Evolutionary conservation across 2,797 vertebrate species (phyloP).

Genomic region (Sebastes hubbsi): DNA sequence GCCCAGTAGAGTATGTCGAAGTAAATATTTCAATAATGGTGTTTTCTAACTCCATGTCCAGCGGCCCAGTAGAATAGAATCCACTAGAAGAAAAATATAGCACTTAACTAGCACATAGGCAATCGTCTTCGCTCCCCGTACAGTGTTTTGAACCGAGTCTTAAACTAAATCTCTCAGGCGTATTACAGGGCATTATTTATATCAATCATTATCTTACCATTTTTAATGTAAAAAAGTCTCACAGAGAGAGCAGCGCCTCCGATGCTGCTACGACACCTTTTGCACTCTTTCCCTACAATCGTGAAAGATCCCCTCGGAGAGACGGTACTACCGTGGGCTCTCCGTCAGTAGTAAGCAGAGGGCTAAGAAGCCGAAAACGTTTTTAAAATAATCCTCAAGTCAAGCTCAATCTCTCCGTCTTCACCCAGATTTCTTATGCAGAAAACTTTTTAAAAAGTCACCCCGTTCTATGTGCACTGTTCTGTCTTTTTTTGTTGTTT

Average conservation of each 20-base stretch:
- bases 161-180: slow-evolving; percentile 77
- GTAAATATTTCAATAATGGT: slow-evolving; percentile 46
- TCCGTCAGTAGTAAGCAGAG: slow-evolving; percentile 26
- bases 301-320: slow-evolving; percentile 57
- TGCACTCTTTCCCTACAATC: slow-evolving; percentile 77
- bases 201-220: slow-evolving; percentile 61
- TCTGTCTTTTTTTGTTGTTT: slow-evolving; percentile 65
- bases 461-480: slow-evolving; percentile 90
- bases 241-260: slow-evolving; percentile 30
- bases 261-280: slow-evolving; percentile 51
- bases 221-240: slow-evolving; percentile 23
- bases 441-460: slow-evolving; percentile 76
- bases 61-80: slow-evolving; percentile 64
- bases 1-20: slow-evolving; percentile 51
- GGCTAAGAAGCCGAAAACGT: slow-evolving; percentile 38
- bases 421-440: slow-evolving; percentile 75
- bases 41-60: slow-evolving; percentile 45
- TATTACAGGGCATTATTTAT: slow-evolving; percentile 76
- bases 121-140: slow-evolving; percentile 67
- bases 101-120: slow-evolving; percentile 83
- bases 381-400: slow-evolving; percentile 85
- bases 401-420: slow-evolving; percentile 88
- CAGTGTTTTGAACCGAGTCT: slow-evolving; percentile 65
- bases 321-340: slow-evolving; percentile 11
- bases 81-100: slow-evolving; percentile 69